These are phyloP conservation scores for Trematomus loennbergii DNA, from an alignment of 2,113 vertebrate species.

Conservation along the genomic window DNA sequence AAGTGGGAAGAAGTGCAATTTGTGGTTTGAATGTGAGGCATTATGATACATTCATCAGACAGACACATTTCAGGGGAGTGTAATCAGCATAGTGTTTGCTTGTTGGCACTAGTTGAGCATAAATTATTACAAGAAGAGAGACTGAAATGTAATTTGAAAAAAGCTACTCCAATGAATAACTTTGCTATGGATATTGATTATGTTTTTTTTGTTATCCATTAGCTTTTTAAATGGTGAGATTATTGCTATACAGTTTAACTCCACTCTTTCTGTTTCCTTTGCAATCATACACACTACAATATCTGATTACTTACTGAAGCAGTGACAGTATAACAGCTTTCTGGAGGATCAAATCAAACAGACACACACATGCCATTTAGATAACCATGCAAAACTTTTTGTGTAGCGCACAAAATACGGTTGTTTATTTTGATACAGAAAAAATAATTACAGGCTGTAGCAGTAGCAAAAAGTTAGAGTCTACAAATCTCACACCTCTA, in stretches of 20 bases:
- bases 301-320: conserved; percentile 40
- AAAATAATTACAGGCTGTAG: conserved; percentile 37
- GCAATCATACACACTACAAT: neutral
- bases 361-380: conserved; percentile 1
- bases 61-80: neutral
- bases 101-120: conserved; percentile 18
- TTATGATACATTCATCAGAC: neutral
- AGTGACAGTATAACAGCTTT: conserved; percentile 31
- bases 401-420: neutral
- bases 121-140: conserved; percentile 12
- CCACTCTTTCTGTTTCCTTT: neutral
- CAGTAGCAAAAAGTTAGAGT: conserved; percentile 13
- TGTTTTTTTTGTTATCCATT: conserved; percentile 39
- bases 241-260: conserved; percentile 17
- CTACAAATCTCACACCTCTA: conserved; percentile 23
- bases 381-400: neutral
- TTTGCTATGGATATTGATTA: conserved; percentile 4
- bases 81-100: conserved; percentile 15
- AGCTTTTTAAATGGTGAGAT: conserved; percentile 13
- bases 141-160: conserved; percentile 1
- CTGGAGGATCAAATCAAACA: conserved; percentile 36
- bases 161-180: conserved; percentile 1
- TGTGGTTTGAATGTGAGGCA: neutral
- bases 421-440: conserved; percentile 38
- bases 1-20: neutral